Conservation (phyloP, 2,797 vertebrate species). For the Melanotaenia maccullochi region DNA sequence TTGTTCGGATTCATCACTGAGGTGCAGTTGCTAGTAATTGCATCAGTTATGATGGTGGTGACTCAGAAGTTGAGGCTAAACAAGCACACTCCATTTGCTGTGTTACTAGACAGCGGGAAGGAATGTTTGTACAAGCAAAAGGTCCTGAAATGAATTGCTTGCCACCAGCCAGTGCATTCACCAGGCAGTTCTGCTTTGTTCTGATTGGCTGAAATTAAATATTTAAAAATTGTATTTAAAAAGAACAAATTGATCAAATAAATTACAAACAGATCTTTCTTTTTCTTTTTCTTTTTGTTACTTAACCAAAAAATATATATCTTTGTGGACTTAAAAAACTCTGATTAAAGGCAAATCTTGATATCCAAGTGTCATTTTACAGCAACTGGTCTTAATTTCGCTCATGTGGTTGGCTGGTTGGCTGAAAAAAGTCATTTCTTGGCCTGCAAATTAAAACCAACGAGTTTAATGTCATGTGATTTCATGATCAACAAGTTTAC, state of each 20-base stretch:
- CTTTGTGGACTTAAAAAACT: not conserved
- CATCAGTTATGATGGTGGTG: not conserved
- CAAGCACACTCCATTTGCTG: slow-evolving; percentile 39
- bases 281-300: not conserved
- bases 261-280: not conserved
- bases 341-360: not conserved
- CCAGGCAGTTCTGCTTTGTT: not conserved
- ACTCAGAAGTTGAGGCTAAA: slow-evolving; percentile 9
- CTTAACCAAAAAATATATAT: not conserved
- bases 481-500: slow-evolving; percentile 74
- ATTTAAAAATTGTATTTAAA: not conserved
- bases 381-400: not conserved
- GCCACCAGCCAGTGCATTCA: slow-evolving; percentile 14
- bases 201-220: not conserved
- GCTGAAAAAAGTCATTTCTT: slow-evolving; percentile 25
- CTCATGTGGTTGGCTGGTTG: slow-evolving; percentile 21
- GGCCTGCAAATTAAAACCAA: slow-evolving; percentile 34
- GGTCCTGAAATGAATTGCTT: slow-evolving; percentile 30
- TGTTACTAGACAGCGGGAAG: slow-evolving; percentile 64
- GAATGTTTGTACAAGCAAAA: slow-evolving; percentile 69
- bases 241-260: not conserved
- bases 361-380: not conserved
- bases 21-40: not conserved
- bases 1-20: slow-evolving; percentile 35
- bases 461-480: slow-evolving; percentile 46